Conservation (phyloP, 2,113 vertebrate genomes). For the Phylloscopus whistleri region DNA sequence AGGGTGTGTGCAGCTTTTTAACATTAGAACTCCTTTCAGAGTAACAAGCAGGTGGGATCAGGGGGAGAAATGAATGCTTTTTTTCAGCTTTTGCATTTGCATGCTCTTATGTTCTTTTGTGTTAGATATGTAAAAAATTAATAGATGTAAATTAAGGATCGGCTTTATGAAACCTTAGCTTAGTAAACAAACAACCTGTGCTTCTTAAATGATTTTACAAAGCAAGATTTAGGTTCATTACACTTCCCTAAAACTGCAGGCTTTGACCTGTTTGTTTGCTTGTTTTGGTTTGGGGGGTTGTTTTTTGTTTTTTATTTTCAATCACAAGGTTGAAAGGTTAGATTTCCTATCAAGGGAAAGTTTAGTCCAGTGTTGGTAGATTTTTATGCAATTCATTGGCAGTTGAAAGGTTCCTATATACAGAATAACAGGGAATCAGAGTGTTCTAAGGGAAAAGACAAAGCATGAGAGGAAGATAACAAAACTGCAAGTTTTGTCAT, state of each 20-base stretch:
- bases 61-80: not conserved
- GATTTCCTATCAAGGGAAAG: not conserved
- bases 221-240: not conserved
- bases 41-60: not conserved
- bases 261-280: not conserved
- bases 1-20: not conserved
- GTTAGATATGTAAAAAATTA: not conserved
- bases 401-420: not conserved
- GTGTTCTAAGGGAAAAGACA: not conserved
- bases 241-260: accelerated
- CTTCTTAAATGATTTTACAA: not conserved
- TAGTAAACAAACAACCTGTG: not conserved
- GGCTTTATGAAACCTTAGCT: not conserved
- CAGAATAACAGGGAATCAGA: not conserved
- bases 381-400: not conserved
- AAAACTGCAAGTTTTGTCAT: not conserved
- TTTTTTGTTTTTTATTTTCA: too few relatives aligned
- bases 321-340: not conserved
- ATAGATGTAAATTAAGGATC: not conserved
- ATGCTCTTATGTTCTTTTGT: not conserved
- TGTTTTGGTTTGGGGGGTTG: too few relatives aligned
- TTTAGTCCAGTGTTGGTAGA: not conserved
- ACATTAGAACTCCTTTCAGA: not conserved
- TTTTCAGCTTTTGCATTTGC: not conserved
- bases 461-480: not conserved